Evolutionary conservation across 2,113 vertebrate species (phyloP), one percentile per base, ranked within the genome.

Genomic region (Tamias sibiricus): DNA sequence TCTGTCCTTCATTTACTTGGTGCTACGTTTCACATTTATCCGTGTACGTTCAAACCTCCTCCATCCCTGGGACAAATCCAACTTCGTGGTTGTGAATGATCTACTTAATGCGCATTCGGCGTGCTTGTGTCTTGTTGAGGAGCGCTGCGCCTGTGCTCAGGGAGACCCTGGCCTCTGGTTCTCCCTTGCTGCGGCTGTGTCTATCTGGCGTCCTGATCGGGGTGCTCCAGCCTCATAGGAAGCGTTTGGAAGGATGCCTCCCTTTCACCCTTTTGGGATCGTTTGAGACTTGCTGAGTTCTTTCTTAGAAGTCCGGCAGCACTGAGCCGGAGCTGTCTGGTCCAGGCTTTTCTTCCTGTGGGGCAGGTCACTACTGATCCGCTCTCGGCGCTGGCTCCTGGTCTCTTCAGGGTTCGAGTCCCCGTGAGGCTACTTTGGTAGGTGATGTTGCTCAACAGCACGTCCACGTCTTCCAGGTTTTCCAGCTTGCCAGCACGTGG

Each of bases 401-500:
- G 30, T 24, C 44, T 28, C 6, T 28, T 8, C 1, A 9, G 8
- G 35, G 37, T 17, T 28, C 66, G 0, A 8, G 32, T 49, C 83
- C 69, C 22, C 32, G 4, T 4, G 32, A 32, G 32, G 49, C 19
- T 9, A 14, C 2, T 11, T 16, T 12, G 4, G 42, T 7, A 13
- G 17, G 6, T 8, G 7, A 1, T 22, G 24, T 20, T 6, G 42
- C 22, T 6, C 28, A 35, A 19, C 19, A 28, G 6, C 9, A 1
- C 5, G 4, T 1, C 32, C 32, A 11, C 4, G 14, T 20, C 11
- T 32, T 30, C 62, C 19, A 5, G 28, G 30, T 17, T 35, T 26
- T 59, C 26, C 40, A 14, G 3, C 8, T n/a, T 4, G 13, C 26
- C 26, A 16, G 40, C n/a, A 6, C 30, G 12, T 5, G 28, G 19